These are phyloP conservation scores for Labeo catla DNA, from an alignment of 2,113 vertebrate species.

Conservation along the genomic window DNA sequence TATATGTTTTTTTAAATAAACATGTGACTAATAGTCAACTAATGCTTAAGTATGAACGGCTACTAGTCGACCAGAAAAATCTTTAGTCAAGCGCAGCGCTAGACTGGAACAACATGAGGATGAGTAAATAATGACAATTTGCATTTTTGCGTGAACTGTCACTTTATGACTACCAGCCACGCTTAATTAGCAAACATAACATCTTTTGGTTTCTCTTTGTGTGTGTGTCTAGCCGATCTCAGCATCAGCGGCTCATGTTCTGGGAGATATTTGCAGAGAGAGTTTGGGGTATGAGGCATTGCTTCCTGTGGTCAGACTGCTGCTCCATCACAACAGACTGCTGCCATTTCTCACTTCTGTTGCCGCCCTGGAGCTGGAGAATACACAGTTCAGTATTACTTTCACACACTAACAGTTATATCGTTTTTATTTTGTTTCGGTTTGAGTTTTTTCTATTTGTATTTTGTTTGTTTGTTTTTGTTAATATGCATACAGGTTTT, in stretches of 20 bases:
- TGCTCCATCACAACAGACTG: conserved; percentile 92
- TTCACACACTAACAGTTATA: background rate
- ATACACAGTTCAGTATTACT: conserved; percentile 87
- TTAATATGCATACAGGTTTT: background rate
- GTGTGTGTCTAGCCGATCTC: conserved; percentile 85
- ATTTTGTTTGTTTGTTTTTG: background rate
- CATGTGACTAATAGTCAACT: too few relatives aligned
- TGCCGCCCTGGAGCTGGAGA: conserved; percentile 89
- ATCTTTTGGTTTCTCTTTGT: background rate
- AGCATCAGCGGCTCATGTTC: conserved; percentile 92
- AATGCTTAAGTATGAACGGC: too few relatives aligned
- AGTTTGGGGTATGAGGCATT: conserved; percentile 83
- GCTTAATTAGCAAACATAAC: background rate
- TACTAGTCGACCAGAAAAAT: too few relatives aligned
- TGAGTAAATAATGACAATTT: too few relatives aligned
- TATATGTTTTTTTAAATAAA: too few relatives aligned
- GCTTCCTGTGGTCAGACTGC: conserved; percentile 88
- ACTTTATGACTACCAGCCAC: background rate
- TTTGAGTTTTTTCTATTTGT: background rate
- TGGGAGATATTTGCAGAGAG: conserved; percentile 93
- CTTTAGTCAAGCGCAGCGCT: too few relatives aligned
- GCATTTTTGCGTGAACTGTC: too few relatives aligned
- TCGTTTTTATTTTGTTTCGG: background rate
- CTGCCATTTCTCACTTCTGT: conserved; percentile 92
- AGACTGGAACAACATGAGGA: too few relatives aligned